A percentile compares a stretch with the other conserved stretches of the same genome.
phyloP scores from a whole-genome alignment of 1,140 invertebrate genomes.

The Drosophila parvula region DNA sequence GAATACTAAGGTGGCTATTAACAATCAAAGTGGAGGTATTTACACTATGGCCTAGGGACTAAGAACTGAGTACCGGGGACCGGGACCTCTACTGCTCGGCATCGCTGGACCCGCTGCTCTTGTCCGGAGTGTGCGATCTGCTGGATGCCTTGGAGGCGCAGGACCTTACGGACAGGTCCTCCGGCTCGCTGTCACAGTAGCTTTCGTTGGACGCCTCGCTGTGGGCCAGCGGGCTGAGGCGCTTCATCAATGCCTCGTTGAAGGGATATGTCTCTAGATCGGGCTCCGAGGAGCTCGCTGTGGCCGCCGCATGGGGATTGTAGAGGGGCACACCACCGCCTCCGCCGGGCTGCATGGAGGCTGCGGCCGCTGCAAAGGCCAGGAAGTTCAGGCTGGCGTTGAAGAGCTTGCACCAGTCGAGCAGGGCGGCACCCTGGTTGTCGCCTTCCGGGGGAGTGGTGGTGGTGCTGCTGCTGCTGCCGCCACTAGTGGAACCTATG shows the following conservation, averaged over 20 bases:
- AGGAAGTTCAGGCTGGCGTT: slow-evolving; percentile 84
- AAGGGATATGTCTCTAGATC: slow-evolving; percentile 85
- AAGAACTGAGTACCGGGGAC: slow-evolving; percentile 18
- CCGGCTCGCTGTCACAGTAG: slow-evolving; percentile 77
- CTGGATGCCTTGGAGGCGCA: slow-evolving; percentile 74
- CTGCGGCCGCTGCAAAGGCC: slow-evolving; percentile 71
- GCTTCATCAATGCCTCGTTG: slow-evolving; percentile 84
- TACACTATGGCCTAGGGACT: slow-evolving; percentile 56
- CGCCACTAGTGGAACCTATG: slow-evolving; percentile 7
- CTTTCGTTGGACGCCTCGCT: slow-evolving; percentile 77
- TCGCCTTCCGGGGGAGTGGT: slow-evolving; percentile 68
- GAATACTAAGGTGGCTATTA: slow-evolving; percentile 40
- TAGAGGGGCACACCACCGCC: slow-evolving; percentile 15
- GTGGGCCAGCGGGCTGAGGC: slow-evolving; percentile 71
- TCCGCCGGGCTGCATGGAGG: slow-evolving; percentile 61
- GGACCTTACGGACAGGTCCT: slow-evolving; percentile 80
- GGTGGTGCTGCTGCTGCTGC: background rate
- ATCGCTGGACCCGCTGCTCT: slow-evolving; percentile 66
- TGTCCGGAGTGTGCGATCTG: slow-evolving; percentile 72
- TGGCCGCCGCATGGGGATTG: slow-evolving; percentile 20
- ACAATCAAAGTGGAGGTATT: slow-evolving; percentile 48
- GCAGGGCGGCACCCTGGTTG: slow-evolving; percentile 85
- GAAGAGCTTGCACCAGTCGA: slow-evolving; percentile 90
- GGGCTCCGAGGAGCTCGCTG: slow-evolving; percentile 11
- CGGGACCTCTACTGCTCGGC: slow-evolving; percentile 58